phyloP scores from a whole-genome alignment of 2,888 invertebrate species.

The Drosophila suboccidentalis region DNA sequence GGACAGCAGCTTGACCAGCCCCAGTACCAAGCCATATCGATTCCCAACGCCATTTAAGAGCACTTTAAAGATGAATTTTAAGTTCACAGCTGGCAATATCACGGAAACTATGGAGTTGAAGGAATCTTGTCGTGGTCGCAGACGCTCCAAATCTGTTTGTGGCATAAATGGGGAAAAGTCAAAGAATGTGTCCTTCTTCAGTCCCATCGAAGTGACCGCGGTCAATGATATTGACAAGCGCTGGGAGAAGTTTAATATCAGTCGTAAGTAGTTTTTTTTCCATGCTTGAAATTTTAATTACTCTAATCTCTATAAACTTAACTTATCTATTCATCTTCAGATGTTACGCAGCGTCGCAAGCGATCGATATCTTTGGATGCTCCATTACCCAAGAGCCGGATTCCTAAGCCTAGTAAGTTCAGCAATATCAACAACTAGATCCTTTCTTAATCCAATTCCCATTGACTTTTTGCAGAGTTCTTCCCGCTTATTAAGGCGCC shows the following conservation, averaged over 20 bases:
- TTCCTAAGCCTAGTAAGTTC: slow-evolving; percentile 69
- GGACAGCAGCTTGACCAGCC: neutral
- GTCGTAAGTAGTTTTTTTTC: slow-evolving; percentile 54
- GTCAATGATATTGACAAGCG: slow-evolving; percentile 67
- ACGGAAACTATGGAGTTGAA: neutral
- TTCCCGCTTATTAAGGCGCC: slow-evolving; percentile 8
- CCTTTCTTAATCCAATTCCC: neutral
- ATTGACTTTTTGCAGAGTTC: slow-evolving; percentile 24
- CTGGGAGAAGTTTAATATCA: slow-evolving; percentile 34
- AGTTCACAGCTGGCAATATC: slow-evolving; percentile 17
- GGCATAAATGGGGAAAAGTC: slow-evolving; percentile 4
- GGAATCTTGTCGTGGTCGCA: slow-evolving; percentile 59
- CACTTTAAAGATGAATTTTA: slow-evolving; percentile 22
- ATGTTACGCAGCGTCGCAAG: slow-evolving; percentile 79
- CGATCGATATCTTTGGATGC: slow-evolving; percentile 80
- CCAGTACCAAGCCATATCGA: neutral
- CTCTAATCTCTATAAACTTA: neutral
- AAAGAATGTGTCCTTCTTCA: slow-evolving; percentile 75
- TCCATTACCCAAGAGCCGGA: slow-evolving; percentile 50
- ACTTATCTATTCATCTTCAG: slow-evolving; percentile 45
- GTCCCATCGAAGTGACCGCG: slow-evolving; percentile 65
- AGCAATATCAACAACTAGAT: too few species aligned
- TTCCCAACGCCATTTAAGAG: slow-evolving; percentile 41
- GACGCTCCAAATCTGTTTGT: slow-evolving; percentile 76
- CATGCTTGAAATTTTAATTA: neutral